These are phyloP conservation scores for Ophraella communa DNA, from an alignment of 2,888 invertebrate species.

Conservation along the genomic window DNA sequence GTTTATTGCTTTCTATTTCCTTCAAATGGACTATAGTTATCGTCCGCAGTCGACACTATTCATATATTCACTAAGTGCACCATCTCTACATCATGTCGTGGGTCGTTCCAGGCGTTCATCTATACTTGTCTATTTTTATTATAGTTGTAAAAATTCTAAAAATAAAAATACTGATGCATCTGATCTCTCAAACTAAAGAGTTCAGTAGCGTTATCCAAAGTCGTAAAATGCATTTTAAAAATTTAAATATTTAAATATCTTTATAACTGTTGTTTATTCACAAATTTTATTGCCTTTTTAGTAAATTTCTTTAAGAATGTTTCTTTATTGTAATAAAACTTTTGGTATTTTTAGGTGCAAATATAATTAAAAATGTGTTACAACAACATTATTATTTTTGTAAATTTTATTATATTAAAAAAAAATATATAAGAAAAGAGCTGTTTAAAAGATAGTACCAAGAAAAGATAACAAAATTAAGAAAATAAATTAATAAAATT, in stretches of 20 bases:
- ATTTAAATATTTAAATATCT: not conserved
- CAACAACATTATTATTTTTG: too few relatives aligned
- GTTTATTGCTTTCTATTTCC: too few relatives aligned
- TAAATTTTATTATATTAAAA: too few relatives aligned
- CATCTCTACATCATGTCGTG: conserved; percentile 20
- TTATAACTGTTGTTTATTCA: not conserved
- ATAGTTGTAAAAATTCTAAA: conserved; percentile 29
- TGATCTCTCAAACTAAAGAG: not conserved
- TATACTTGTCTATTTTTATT: conserved; percentile 20
- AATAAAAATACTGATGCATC: conserved; percentile 9
- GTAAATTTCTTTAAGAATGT: too few relatives aligned
- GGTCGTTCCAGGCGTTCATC: conserved; percentile 11
- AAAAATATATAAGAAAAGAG: too few relatives aligned
- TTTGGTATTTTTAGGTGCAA: too few relatives aligned
- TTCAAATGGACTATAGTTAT: not conserved
- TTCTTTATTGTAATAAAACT: too few relatives aligned
- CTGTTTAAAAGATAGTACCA: too few relatives aligned
- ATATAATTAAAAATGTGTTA: too few relatives aligned
- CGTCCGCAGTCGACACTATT: not conserved
- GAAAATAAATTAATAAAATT: too few relatives aligned
- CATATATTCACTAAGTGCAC: not conserved
- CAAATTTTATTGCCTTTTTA: not conserved
- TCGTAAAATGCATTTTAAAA: not conserved
- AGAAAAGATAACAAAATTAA: too few relatives aligned
- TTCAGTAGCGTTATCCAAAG: conserved; percentile 12